Evolutionary conservation across 2,888 invertebrate genomes (phyloP).

Genomic region (Yponomeuta malinellus): DNA sequence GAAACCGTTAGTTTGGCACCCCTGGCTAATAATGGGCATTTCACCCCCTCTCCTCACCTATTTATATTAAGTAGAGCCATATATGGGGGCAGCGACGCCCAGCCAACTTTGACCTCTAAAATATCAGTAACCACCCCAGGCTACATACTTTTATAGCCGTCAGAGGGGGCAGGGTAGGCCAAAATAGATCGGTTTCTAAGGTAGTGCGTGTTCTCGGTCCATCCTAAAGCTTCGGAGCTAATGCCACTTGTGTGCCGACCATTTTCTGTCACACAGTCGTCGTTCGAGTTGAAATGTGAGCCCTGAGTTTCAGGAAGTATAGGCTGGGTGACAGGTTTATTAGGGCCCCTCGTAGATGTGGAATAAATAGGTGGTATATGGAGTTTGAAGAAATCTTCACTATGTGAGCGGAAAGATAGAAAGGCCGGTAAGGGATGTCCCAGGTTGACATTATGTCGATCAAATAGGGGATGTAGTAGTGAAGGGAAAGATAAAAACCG

Average conservation of each 20-base stretch:
- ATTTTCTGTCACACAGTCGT: conserved; percentile 68
- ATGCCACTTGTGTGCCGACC: conserved; percentile 70
- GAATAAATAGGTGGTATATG: conserved; percentile 29
- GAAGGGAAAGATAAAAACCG: too few relatives aligned
- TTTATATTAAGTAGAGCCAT: conserved; percentile 12
- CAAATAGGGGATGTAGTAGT: too few relatives aligned
- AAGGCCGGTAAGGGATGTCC: too few relatives aligned
- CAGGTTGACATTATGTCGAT: too few relatives aligned
- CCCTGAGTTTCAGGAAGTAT: conserved; percentile 57
- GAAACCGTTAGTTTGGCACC: conserved; percentile 69
- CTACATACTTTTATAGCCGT: not conserved
- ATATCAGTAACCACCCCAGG: not conserved
- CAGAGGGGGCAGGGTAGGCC: conserved; percentile 31
- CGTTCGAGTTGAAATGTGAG: conserved; percentile 56
- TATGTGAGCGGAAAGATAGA: too few relatives aligned
- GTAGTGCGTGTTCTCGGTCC: conserved; percentile 58
- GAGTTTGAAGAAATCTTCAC: not conserved
- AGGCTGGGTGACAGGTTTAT: conserved; percentile 64
- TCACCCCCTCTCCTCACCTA: conserved; percentile 41
- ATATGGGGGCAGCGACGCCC: conserved; percentile 10
- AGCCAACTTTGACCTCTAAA: not conserved
- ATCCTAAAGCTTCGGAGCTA: conserved; percentile 58
- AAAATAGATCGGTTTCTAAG: conserved; percentile 30
- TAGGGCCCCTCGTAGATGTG: conserved; percentile 53
- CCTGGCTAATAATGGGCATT: conserved; percentile 69